Evolutionary conservation across 2,797 vertebrate species (phyloP).

Genomic region (Delichon dasypus): DNA sequence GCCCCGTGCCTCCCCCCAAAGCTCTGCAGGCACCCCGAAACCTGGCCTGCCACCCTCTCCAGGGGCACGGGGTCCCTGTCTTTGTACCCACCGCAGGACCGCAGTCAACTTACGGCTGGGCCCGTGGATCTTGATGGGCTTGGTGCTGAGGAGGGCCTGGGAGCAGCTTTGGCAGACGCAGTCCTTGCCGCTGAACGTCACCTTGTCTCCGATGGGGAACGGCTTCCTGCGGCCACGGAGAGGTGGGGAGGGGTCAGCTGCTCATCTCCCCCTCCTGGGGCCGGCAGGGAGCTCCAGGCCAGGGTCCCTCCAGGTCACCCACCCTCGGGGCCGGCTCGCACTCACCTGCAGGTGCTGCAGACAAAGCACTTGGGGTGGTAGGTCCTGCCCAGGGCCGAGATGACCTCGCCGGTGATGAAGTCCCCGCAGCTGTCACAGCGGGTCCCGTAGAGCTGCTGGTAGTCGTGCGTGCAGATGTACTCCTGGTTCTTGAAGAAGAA

Average conservation of each 20-base stretch:
- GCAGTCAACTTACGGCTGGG: conserved; percentile 90
- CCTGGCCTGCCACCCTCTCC: neutral
- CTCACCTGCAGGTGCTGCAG: conserved; percentile 94
- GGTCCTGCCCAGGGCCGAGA: conserved; percentile 94
- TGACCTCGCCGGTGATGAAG: conserved; percentile 98
- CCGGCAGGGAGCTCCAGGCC: neutral
- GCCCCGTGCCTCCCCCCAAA: neutral
- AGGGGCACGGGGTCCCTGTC: fast-evolving
- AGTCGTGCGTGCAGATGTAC: conserved; percentile 96
- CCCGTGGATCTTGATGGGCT: conserved; percentile 97
- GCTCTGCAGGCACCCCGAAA: neutral
- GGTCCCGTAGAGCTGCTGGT: conserved; percentile 96
- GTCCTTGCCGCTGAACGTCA: conserved; percentile 97
- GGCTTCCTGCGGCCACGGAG: conserved; percentile 83
- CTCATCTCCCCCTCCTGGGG: neutral
- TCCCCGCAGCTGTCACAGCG: conserved; percentile 93
- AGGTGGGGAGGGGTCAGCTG: neutral
- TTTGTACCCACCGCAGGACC: fast-evolving
- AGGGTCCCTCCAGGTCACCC: neutral
- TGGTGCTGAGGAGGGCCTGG: conserved; percentile 86
- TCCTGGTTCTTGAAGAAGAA: conserved; percentile 99
- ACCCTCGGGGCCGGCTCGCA: fast-evolving
- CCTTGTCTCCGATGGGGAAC: conserved; percentile 97
- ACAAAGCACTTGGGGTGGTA: conserved; percentile 99
- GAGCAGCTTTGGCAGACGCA: conserved; percentile 98